A percentile compares a stretch with the other conserved stretches of the same genome.
Conservation (phyloP, 2,888 invertebrate species). For the Drosophila maculinotata region DNA sequence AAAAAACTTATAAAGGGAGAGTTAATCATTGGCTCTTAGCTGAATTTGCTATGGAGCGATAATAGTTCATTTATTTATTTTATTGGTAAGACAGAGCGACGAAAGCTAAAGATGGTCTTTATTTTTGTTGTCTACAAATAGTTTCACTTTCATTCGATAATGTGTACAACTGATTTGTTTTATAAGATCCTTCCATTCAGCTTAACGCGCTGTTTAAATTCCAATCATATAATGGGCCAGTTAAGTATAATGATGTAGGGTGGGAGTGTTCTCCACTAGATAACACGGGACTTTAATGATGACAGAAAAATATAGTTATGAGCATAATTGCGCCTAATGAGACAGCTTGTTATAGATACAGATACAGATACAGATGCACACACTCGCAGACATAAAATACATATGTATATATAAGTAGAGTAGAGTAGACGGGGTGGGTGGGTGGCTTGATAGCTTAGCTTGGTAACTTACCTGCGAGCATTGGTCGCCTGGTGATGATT, state of each 20-base stretch:
- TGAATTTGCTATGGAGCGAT: not conserved
- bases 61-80: conserved; percentile 1
- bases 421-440: conserved; percentile 1
- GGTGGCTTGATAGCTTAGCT: not conserved
- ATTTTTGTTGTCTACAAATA: not conserved
- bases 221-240: too few species aligned
- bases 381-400: conserved; percentile 4
- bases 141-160: conserved; percentile 11
- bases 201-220: too few species aligned
- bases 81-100: conserved; percentile 2
- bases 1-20: conserved; percentile 23
- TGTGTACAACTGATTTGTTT: not conserved
- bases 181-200: too few species aligned
- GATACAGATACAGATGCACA: conserved; percentile 4
- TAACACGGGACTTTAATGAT: too few species aligned
- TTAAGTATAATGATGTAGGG: too few species aligned
- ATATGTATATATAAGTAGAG: conserved; percentile 4
- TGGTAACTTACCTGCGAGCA: conserved; percentile 80
- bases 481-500: conserved; percentile 69
- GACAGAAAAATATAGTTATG: not conserved
- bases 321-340: too few species aligned
- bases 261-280: too few species aligned
- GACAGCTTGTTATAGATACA: not conserved
- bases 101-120: conserved; percentile 3
- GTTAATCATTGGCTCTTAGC: conserved; percentile 3